Conservation (phyloP, 2,797 vertebrate species). For the Sebastes reedi region DNA sequence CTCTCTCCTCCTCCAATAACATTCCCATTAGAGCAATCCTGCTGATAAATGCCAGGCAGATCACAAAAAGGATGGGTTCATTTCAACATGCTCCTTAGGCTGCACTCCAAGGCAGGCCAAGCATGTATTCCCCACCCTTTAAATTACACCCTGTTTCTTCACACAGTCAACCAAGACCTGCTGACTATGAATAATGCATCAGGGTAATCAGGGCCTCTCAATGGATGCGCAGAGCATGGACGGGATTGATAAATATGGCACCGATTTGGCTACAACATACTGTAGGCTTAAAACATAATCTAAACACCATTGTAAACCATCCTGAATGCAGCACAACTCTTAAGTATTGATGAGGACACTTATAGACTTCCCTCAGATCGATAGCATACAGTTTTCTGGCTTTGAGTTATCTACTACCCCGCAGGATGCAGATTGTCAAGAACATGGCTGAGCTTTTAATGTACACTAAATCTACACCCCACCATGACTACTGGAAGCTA, state of each 20-base stretch:
- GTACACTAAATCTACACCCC: constrained; percentile 26
- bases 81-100: constrained; percentile 70
- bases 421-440: constrained; percentile 34
- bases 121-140: constrained; percentile 65
- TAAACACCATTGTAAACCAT: constrained; percentile 19
- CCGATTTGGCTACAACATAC: constrained; percentile 25
- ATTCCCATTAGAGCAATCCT: constrained; percentile 80
- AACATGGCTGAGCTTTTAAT: constrained; percentile 51
- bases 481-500: constrained; percentile 15
- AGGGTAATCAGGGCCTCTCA: constrained; percentile 73
- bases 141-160: constrained; percentile 76
- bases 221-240: constrained; percentile 53
- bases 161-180: constrained; percentile 65
- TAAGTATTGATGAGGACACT: constrained; percentile 35
- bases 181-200: constrained; percentile 76
- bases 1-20: constrained; percentile 69
- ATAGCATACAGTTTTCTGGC: constrained; percentile 39
- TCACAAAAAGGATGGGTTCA: constrained; percentile 76
- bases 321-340: constrained; percentile 12
- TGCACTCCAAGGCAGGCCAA: constrained; percentile 67
- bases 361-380: constrained; percentile 36
- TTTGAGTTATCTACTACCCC: constrained; percentile 44
- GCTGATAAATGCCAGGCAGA: constrained; percentile 83
- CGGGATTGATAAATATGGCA: constrained; percentile 68
- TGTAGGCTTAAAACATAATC: constrained; percentile 37